Base-by-base conservation (phyloP, 1,140 invertebrate species). In the Drosophila orosa region DNA sequence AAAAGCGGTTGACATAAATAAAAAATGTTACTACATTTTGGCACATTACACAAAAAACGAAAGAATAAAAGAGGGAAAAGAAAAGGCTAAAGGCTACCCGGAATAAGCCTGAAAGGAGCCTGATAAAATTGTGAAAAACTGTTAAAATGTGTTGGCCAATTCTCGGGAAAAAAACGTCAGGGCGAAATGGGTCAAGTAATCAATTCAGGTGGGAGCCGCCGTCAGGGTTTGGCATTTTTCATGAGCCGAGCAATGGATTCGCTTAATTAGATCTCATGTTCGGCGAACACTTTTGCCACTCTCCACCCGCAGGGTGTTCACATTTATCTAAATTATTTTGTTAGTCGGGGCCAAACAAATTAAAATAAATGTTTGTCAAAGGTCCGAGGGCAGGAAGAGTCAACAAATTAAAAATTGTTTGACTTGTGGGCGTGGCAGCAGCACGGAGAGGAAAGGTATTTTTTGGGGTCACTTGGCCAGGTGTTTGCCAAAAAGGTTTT, bases 291-390 rank as follows among this genome's bases (percentile, higher is more conserved):
- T 68, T 35, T 68, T 13, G 42, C 13, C 19, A 50, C 27, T 22
- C 22, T 25, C 40, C 35, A 52, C 8, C 22, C 29, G 42, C 62
- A 65, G 63, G 56, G 40, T 57, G 62, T 45, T 29, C 42, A 50
- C 60, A 85, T 85, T 86, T 69, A 85, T 85, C 78, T 80, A 85
- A 85, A 85, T 85, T 85, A 85, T 85, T 85, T 85, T 56, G 81
- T 80, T 74, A 77, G 77, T 62, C 58, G 31, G 61, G 63, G 63
- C 52, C 78, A 85, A 85, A 81, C 74, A 84, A 84, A 84, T 78
- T 85, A 85, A 77, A 84, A 84, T 74, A 77, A 84, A 84, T 84
- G 72, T 83, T 84, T 78, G 83, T 44, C 71, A 67, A 48, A 62
- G 60, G 47, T 57, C 24, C 29, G 19, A 54, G 48, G 48, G 45